Evolutionary conservation across 2,113 vertebrate species (phyloP).

Genomic region (Bubo scandiacus): DNA sequence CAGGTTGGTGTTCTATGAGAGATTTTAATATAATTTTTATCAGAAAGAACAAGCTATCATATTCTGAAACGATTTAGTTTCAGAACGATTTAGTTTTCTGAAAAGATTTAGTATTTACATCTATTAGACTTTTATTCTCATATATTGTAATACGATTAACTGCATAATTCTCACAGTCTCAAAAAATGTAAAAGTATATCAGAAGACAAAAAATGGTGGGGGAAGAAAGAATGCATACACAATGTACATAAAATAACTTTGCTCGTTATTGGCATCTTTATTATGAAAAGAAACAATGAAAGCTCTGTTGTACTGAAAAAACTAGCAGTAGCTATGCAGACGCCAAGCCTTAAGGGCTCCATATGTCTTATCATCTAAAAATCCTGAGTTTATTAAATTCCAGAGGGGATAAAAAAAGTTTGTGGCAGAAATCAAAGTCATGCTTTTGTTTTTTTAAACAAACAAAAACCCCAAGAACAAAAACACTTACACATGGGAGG

Average conservation of each 20-base stretch:
- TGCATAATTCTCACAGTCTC: not conserved
- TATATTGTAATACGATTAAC: not conserved
- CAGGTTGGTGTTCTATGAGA: not conserved
- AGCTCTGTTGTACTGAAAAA: not conserved
- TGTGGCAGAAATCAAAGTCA: not conserved
- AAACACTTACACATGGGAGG: not conserved
- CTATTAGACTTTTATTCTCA: not conserved
- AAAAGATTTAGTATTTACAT: not conserved
- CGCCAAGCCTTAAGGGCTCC: not conserved
- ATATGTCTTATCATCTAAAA: not conserved
- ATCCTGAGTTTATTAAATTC: not conserved
- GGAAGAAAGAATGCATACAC: not conserved
- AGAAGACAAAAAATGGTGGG: not conserved
- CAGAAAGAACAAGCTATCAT: not conserved
- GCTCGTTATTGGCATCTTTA: not conserved
- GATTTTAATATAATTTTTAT: not conserved
- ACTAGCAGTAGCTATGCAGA: not conserved
- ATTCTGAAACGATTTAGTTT: no score
- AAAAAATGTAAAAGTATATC: not conserved
- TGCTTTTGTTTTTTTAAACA: not conserved
- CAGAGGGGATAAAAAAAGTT: not conserved
- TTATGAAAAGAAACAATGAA: not conserved
- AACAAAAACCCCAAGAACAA: not conserved
- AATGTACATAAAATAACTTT: not conserved
- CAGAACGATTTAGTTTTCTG: no score